A percentile compares a stretch with the other conserved stretches of the same genome.
phyloP scores from a whole-genome alignment of 2,113 vertebrate genomes.

The Pseudonaja textilis region DNA sequence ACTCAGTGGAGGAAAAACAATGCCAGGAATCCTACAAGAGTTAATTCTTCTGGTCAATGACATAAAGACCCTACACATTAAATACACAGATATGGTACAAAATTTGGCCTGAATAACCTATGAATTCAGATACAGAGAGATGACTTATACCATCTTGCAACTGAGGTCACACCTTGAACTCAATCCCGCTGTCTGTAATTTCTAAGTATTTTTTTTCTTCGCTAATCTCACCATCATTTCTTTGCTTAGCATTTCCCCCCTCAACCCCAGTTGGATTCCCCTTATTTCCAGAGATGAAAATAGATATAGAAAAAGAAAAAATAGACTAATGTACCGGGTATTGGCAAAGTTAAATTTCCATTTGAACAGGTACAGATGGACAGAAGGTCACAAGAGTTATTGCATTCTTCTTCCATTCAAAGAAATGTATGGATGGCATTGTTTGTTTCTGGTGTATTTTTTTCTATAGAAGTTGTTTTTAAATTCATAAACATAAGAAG shows the following conservation, averaged over 20 bases:
- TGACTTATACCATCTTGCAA: neutral
- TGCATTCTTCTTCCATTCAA: neutral
- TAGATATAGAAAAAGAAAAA: neutral
- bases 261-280: neutral
- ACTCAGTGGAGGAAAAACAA: neutral
- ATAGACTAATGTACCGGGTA: neutral
- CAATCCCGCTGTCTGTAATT: neutral
- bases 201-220: neutral
- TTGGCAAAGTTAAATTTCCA: neutral
- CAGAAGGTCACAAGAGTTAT: neutral
- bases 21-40: neutral
- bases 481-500: slow-evolving; percentile 13
- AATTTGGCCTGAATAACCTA: neutral
- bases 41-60: neutral
- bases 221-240: neutral
- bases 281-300: neutral
- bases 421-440: neutral
- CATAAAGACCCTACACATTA: neutral
- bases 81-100: neutral
- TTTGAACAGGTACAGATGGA: neutral
- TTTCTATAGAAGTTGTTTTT: neutral
- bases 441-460: neutral
- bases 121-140: neutral
- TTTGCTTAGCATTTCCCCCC: neutral
- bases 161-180: neutral